phyloP scores from a whole-genome alignment of 2,797 vertebrate genomes.

The Myotis daubentonii region DNA sequence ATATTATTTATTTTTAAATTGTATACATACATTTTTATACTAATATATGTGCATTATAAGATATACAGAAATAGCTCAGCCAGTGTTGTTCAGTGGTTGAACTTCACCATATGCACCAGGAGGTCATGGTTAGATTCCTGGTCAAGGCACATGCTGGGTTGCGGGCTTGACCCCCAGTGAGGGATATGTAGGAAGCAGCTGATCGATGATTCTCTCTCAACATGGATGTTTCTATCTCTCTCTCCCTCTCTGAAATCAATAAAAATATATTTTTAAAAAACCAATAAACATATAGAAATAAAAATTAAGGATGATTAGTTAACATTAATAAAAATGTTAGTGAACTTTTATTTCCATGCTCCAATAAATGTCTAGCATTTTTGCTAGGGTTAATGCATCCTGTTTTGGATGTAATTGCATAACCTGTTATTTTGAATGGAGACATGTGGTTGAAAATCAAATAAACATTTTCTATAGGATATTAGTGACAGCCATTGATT shows the following conservation, averaged over 20 bases:
- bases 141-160: too few relatives aligned
- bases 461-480: background rate
- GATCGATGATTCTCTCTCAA: too few relatives aligned
- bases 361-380: background rate
- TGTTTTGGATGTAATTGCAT: background rate
- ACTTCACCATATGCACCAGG: too few relatives aligned
- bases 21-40: background rate
- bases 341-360: background rate
- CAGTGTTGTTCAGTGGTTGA: too few relatives aligned
- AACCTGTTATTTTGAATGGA: background rate
- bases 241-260: too few relatives aligned
- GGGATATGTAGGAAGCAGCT: too few relatives aligned
- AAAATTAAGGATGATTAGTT: background rate
- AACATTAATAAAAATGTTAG: background rate
- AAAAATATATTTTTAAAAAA: too few relatives aligned
- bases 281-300: background rate
- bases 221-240: too few relatives aligned
- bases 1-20: background rate
- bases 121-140: too few relatives aligned
- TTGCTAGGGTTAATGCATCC: rapidly evolving
- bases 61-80: background rate
- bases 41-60: background rate
- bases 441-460: background rate
- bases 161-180: too few relatives aligned
- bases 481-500: background rate